These are phyloP conservation scores for Mycetomoellerius zeteki DNA, from an alignment of 1,140 invertebrate species.

Conservation along the genomic window DNA sequence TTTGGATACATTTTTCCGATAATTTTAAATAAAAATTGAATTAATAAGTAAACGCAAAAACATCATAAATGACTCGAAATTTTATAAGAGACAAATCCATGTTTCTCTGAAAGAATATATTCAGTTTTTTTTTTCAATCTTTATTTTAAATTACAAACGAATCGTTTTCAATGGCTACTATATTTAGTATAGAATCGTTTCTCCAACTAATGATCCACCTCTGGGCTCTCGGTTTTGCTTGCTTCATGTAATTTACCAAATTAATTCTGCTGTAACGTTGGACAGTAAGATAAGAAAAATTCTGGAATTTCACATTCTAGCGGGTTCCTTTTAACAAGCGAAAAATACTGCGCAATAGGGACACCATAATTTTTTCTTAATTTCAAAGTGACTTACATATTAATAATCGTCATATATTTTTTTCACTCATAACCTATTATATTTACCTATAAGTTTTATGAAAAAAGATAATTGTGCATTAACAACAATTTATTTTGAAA, in stretches of 20 bases:
- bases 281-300: not conserved
- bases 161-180: not conserved
- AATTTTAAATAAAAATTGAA: not conserved
- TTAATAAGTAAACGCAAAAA: not conserved
- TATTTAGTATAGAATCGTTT: constrained; percentile 4
- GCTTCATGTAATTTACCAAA: constrained; percentile 19
- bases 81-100: not conserved
- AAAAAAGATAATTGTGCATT: not conserved
- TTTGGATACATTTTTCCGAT: not conserved
- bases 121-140: not conserved
- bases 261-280: constrained; percentile 4
- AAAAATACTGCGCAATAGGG: not conserved
- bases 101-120: not conserved
- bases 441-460: not conserved
- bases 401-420: not conserved
- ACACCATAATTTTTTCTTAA: not conserved
- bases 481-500: not conserved
- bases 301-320: constrained; percentile 15
- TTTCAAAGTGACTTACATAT: not conserved
- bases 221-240: not conserved
- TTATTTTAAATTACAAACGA: not conserved
- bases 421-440: not conserved
- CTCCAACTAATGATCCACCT: not conserved
- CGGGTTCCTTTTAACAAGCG: not conserved
- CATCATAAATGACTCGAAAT: not conserved